Conservation (phyloP, 2,888 invertebrate species). For the Habroteleia sp. region DNA sequence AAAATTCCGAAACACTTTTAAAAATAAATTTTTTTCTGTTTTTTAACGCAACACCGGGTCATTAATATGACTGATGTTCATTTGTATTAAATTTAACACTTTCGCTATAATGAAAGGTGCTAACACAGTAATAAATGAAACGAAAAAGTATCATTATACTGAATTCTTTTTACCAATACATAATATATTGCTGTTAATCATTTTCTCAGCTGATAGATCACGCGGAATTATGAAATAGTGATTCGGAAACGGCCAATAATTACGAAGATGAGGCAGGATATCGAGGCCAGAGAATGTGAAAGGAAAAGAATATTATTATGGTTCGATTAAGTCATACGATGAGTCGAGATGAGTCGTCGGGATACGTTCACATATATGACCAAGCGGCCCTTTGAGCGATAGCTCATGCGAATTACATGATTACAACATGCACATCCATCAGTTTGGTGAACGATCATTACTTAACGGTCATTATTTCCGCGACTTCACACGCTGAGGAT, state of each 20-base stretch:
- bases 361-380: constrained; percentile 51
- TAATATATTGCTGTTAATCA: constrained; percentile 35
- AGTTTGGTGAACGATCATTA: constrained; percentile 73
- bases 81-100: constrained; percentile 18
- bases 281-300: constrained; percentile 61
- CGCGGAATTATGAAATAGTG: constrained; percentile 50
- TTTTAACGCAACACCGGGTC: too few relatives aligned
- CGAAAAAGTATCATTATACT: constrained; percentile 21
- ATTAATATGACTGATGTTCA: constrained; percentile 4
- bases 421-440: constrained; percentile 70
- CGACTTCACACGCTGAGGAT: constrained; percentile 74
- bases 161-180: constrained; percentile 30
- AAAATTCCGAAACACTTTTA: too few relatives aligned
- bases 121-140: constrained; percentile 7
- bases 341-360: constrained; percentile 61
- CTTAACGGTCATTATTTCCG: constrained; percentile 77
- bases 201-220: constrained; percentile 52
- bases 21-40: too few relatives aligned
- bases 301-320: constrained; percentile 72
- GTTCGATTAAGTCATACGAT: constrained; percentile 72
- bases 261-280: constrained; percentile 69
- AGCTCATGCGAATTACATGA: constrained; percentile 73
- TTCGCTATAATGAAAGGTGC: constrained; percentile 25
- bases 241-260: constrained; percentile 72
- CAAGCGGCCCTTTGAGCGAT: constrained; percentile 60